Evolutionary conservation across 2,888 invertebrate genomes (phyloP), one percentile per base, ranked within the genome.

Genomic region (Pterobdella sp.): DNA sequence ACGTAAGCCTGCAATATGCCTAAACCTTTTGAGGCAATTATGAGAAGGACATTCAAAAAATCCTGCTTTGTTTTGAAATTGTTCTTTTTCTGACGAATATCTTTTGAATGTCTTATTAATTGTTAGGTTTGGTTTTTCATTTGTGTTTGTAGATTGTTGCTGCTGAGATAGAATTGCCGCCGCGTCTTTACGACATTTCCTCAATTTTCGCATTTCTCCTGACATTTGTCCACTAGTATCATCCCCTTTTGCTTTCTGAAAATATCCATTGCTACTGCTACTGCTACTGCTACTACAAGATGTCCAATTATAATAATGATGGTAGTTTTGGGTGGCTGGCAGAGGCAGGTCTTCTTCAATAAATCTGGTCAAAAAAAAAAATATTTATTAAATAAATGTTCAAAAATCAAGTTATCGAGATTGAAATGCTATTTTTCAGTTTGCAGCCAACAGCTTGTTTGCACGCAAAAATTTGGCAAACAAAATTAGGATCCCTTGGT

Each of bases 1-100:
- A 82, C 93, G 91, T 76, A 96, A 87, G 34, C 95, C 96, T 85
- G 95, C 95, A 81, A 93, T 92, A 86, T 96, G 93, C 86, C 93
- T 93, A 88, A 95, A 96, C 86, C 94, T 94, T 86, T 95, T 96
- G 79, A 90, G 92, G 84, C 95, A 96, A 84, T 94, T 94, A 63
- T 93, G 93, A 84, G 94, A 94, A 7, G 94, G 94, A 82, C 95
- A 95, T 83, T 94, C 93, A 72, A 95, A 88, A 73, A 93, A 86
- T 74, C 91, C 89, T 7, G 52, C 64, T 35, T 34, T 60, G 37
- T 49, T 66, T 7, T 56, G 60, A 37, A 56, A 4, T 4, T 4
- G 60, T n/a, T 56, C 60, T n/a, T 56, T 56, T 3, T 56, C 60
- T 4, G 26, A 56, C 26, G 60, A 56, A 56, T 18, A 56, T 26